Conservation (phyloP, 2,797 vertebrate species). For the Argya squamiceps region DNA sequence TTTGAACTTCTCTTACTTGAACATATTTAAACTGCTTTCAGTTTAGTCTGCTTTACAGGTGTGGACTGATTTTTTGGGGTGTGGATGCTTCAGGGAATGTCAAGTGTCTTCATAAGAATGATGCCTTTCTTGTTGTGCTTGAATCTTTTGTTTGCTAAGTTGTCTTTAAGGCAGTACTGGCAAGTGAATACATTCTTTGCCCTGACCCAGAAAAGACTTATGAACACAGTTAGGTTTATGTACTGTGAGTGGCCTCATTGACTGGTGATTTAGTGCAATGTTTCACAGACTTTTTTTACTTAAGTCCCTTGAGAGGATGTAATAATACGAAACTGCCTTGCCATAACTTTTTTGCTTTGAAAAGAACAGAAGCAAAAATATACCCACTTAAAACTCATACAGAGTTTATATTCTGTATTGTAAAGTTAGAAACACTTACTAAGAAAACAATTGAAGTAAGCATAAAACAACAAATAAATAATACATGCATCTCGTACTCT, state of each 20-base stretch:
- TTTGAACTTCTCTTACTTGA: constrained; percentile 44
- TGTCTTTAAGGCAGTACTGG: constrained; percentile 33
- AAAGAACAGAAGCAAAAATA: constrained; percentile 15
- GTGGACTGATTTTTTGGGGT: constrained; percentile 41
- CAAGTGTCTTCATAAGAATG: constrained; percentile 41
- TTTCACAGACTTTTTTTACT: background rate
- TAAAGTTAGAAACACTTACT: background rate
- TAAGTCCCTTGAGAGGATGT: background rate
- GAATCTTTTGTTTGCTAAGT: constrained; percentile 54
- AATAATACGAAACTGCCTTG: background rate
- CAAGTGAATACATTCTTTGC: constrained; percentile 50
- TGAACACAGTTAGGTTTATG: constrained; percentile 3
- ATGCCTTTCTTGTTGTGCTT: constrained; percentile 53
- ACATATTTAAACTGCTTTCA: constrained; percentile 27
- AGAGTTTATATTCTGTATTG: background rate
- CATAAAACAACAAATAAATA: background rate
- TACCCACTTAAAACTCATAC: background rate
- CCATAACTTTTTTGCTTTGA: background rate
- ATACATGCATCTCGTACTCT: background rate
- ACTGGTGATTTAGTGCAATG: background rate
- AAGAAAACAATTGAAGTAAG: background rate
- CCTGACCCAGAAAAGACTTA: constrained; percentile 43
- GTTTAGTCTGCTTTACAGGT: constrained; percentile 50
- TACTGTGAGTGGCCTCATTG: constrained; percentile 7
- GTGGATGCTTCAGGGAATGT: constrained; percentile 53